These are phyloP conservation scores for Equus przewalskii DNA, from an alignment of 2,113 vertebrate genomes.

Conservation along the genomic window DNA sequence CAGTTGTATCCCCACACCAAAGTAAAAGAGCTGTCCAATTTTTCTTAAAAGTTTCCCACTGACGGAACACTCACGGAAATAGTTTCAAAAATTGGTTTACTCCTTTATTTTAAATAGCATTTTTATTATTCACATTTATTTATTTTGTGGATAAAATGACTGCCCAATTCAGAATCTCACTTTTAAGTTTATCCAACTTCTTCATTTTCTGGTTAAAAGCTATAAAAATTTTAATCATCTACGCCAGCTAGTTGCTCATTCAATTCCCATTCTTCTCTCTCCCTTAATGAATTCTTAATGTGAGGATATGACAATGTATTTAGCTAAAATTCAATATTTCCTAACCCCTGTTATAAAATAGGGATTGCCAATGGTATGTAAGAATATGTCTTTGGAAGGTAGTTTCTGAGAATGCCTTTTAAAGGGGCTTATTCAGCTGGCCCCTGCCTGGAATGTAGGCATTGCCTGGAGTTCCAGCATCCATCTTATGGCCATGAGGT, in stretches of 20 bases:
- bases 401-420: neutral
- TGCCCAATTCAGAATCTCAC: constrained; percentile 9
- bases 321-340: neutral
- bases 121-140: neutral
- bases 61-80: neutral
- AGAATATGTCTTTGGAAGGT: neutral
- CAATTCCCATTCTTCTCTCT: neutral
- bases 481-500: neutral
- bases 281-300: neutral
- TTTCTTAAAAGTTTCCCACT: neutral
- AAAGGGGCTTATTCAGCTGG: neutral
- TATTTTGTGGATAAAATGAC: constrained; percentile 12
- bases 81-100: neutral
- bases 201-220: neutral
- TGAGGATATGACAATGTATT: neutral
- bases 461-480: neutral
- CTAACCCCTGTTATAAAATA: neutral
- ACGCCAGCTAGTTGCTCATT: neutral
- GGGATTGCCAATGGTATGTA: neutral
- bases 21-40: neutral
- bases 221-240: neutral
- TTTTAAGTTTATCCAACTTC: neutral
- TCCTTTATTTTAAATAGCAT: neutral
- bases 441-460: neutral
- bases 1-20: neutral